Base-by-base conservation (phyloP, 2,113 vertebrate genomes). In the Periophthalmus modestus region DNA sequence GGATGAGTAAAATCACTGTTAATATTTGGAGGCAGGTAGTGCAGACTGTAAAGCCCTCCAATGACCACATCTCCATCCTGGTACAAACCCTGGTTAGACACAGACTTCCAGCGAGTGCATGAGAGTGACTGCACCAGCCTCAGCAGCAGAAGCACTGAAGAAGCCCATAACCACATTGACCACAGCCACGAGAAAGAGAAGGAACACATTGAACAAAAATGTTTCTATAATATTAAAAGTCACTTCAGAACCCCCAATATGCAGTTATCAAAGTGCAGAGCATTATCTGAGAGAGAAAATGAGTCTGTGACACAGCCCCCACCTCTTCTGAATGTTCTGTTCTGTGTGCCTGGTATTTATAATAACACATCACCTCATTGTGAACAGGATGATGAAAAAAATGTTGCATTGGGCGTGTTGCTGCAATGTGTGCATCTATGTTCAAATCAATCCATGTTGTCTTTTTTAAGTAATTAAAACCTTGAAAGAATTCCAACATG, bases 41-140 rank as follows among this genome's bases (percentile, higher is more conserved):
- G 66, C 2, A 93, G 33, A 54, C 69, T 87, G 73, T 92, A 89
- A 43, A 93, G 85, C 21, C 86, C 89, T 11, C 92, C 92, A 0
- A 94, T 83, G 47, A 93, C 72, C 68, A 93, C 80, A 23, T 93
- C 90, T 50, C 92, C 92, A 71, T 92, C 87, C 81, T 83, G 87
- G 28, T 63, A 91, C 65, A 91, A 79, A 52, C 85, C 82, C 36
- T 69, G 77, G 48, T 52, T 34, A 16, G 71, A 86, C 3, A 48
- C n/a, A 2, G 21, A 13, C 11, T 78, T 72, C 82, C 77, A 82
- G n/a, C 68, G 73, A 33, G 76, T 79, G 79, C 90, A 93, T n/a
- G 52, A 16, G 24, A 36, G 48, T 0, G 71, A 71, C 58, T 65
- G 66, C 67, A 62, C n/a, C 6, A 66, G n/a, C 50, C 52, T 43